Percentiles rank a stretch among this genome's conserved stretches.
Evolutionary conservation across 2,113 vertebrate genomes (phyloP).

Genomic region (Alosa alosa): DNA sequence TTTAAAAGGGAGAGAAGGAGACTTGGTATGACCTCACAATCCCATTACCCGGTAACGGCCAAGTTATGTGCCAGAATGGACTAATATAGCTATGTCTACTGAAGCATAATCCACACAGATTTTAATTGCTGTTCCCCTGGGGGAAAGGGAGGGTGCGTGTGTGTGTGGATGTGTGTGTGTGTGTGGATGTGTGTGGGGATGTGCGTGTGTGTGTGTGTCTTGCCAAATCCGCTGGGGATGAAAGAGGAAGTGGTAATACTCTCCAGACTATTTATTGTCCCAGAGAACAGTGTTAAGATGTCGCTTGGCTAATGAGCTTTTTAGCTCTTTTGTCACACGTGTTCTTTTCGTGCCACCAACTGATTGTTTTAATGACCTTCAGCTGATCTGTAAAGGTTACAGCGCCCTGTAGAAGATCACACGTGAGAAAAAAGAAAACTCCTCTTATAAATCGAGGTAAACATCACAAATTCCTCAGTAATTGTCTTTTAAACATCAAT

Average conservation of each 20-base stretch:
- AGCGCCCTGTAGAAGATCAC: neutral
- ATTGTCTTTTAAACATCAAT: slow-evolving; percentile 7
- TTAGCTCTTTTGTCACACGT: neutral
- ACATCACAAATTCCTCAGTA: slow-evolving; percentile 1
- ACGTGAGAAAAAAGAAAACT: neutral
- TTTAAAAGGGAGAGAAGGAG: neutral
- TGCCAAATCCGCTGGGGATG: slow-evolving; percentile 40
- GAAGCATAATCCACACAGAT: slow-evolving; percentile 18
- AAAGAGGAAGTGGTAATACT: slow-evolving; percentile 12
- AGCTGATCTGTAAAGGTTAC: slow-evolving; percentile 6
- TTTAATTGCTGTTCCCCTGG: slow-evolving; percentile 19
- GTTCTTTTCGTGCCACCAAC: neutral
- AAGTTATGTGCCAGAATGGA: slow-evolving; percentile 18
- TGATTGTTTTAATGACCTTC: slow-evolving; percentile 10
- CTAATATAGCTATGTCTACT: slow-evolving; percentile 14
- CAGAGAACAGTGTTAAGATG: slow-evolving; percentile 7
- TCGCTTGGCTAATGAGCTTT: neutral
- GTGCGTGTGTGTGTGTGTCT: slow-evolving; percentile 20
- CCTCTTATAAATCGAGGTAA: neutral
- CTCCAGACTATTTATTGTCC: slow-evolving; percentile 13
- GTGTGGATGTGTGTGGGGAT: neutral
- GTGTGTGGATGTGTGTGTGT: slow-evolving; percentile 6
- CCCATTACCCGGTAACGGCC: slow-evolving; percentile 7
- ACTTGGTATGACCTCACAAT: slow-evolving; percentile 21
- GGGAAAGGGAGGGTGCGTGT: neutral